A percentile compares a stretch with the other conserved stretches of the same genome.
Conservation (phyloP, 2,797 vertebrate species). For the Tolypeutes matacus region DNA sequence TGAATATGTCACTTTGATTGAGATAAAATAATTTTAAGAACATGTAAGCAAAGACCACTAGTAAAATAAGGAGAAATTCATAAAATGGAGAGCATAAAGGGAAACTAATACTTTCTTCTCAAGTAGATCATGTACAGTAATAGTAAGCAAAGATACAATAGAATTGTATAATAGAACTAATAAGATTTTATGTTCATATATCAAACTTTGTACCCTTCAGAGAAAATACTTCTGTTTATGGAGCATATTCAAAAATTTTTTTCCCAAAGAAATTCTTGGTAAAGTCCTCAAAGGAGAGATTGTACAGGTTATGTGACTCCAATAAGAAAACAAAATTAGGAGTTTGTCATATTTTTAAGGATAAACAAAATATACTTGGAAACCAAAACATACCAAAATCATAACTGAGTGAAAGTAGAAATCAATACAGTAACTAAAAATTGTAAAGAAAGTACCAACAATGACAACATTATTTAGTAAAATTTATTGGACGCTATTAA, state of each 20-base stretch:
- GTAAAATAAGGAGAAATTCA: not conserved
- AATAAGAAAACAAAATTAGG: conserved; percentile 28
- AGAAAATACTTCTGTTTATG: conserved; percentile 18
- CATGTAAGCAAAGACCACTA: not conserved
- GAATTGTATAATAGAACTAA: not conserved
- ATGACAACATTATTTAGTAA: not conserved
- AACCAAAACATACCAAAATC: not conserved
- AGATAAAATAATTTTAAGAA: not conserved
- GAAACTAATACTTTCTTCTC: not conserved
- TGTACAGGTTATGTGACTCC: not conserved
- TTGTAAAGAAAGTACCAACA: not conserved
- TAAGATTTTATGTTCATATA: not conserved
- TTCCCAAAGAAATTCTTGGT: not conserved
- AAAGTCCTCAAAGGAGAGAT: not conserved
- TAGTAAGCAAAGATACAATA: not conserved
- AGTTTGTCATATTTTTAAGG: not conserved
- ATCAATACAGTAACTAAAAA: not conserved
- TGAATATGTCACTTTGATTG: conserved; percentile 1
- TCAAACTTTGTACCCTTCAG: not conserved
- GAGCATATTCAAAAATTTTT: conserved; percentile 31
- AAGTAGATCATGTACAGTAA: not conserved
- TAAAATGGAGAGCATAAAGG: not conserved
- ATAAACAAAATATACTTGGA: not conserved
- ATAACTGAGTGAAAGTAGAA: not conserved
- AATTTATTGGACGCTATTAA: not conserved